Base-by-base conservation (phyloP, 2,113 vertebrate genomes). In the Eonycteris spelaea region DNA sequence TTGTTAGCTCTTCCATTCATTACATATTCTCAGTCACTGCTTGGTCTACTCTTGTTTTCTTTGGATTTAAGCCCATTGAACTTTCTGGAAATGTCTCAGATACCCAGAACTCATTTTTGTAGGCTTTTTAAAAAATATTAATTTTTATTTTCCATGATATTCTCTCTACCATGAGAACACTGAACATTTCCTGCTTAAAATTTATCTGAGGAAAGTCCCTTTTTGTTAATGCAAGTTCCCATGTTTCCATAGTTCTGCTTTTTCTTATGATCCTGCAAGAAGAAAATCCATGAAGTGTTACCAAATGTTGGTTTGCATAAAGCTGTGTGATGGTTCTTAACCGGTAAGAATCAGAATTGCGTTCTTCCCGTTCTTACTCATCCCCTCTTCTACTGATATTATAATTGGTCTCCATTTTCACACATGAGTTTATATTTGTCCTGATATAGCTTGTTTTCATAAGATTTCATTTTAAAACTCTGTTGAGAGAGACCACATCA, bases 121-220 rank as follows among this genome's bases (percentile, higher is more conserved):
- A 89, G 45, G 53, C 22, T 35, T 84, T 94, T 74, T 86, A 48
- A 3, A 12, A 83, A 90, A 73, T 33, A 43, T 38, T 38, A 59
- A 63, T 51, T 77, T 92, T 91, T 92, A 86, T 93, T 97, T 96
- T 95, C 21, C 30, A 86, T 90, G 53, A 71, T 82, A 15, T 86
- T 89, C 59, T 88, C 43, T 73, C 15, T 87, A 73, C 30, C 71
- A 65, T 86, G 91, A 97, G 71, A 97, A 96, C 5, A 9, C 35
- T 85, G 90, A 85, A 51, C 82, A 96, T 86, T 95, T 96, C 89
- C 89, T 95, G 33, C 71, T 93, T 51, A 90, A 96, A 75, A 48
- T 28, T 79, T 90, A 78, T 83, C 48, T 71, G 24, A 95, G 82
- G 89, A 96, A 97, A 97, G 93, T 94, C 96, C 93, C 96, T 91